Conservation (phyloP, 2,797 vertebrate genomes). For the Poeciliopsis presidionis region DNA sequence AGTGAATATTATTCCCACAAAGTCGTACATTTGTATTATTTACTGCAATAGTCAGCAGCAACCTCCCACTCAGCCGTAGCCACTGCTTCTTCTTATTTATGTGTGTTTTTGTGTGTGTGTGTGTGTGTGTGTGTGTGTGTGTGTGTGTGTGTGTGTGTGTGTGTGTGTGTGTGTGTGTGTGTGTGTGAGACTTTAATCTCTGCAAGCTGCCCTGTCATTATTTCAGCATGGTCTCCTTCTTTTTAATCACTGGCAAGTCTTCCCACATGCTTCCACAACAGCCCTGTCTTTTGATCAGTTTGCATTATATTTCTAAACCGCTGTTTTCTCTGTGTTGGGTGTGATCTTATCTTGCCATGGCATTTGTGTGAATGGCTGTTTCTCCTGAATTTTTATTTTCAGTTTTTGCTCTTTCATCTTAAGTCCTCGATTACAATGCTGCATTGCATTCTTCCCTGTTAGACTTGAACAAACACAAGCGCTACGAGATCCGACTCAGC, state of each 20-base stretch:
- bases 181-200: slow-evolving; percentile 59
- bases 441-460: slow-evolving; percentile 42
- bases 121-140: slow-evolving; percentile 15
- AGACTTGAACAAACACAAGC: slow-evolving; percentile 95
- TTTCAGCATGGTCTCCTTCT: slow-evolving; percentile 43
- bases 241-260: slow-evolving; percentile 67
- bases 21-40: slow-evolving; percentile 37
- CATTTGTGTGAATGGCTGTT: slow-evolving; percentile 30
- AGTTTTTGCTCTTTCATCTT: slow-evolving; percentile 53
- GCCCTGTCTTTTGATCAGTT: slow-evolving; percentile 53
- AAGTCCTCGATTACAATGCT: slow-evolving; percentile 43
- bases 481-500: slow-evolving; percentile 95
- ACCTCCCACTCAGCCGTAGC: slow-evolving; percentile 51
- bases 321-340: slow-evolving; percentile 33
- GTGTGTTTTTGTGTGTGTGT: slow-evolving; percentile 22
- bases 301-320: slow-evolving; percentile 34
- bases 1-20: slow-evolving; percentile 33
- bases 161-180: slow-evolving; percentile 1
- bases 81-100: slow-evolving; percentile 34
- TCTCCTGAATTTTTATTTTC: slow-evolving; percentile 36
- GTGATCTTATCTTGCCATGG: slow-evolving; percentile 52
- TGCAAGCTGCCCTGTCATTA: slow-evolving; percentile 52
- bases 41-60: slow-evolving; percentile 24
- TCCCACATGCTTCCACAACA: slow-evolving; percentile 48
- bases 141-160: slow-evolving; percentile 2